phyloP scores from a whole-genome alignment of 2,113 vertebrate species.

The Geothlypis trichas region DNA sequence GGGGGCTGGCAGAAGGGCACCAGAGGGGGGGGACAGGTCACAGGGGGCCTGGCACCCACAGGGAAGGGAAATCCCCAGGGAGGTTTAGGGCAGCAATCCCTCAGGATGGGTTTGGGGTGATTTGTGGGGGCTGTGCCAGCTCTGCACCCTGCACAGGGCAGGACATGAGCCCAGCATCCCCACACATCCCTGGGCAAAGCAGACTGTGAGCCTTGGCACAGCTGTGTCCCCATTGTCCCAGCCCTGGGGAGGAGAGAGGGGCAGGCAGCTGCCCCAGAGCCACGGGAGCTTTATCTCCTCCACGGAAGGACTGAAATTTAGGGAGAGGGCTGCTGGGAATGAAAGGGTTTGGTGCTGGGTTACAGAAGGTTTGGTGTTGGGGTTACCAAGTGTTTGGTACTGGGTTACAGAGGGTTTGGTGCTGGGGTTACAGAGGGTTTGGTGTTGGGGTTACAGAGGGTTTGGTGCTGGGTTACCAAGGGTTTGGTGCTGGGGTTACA shows the following conservation, averaged over 20 bases:
- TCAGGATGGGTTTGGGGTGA: rapidly evolving
- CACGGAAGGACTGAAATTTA: not conserved
- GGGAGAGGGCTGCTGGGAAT: not conserved
- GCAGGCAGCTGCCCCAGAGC: not conserved
- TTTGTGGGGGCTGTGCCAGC: not conserved
- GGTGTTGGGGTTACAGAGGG: too few species aligned
- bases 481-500: too few species aligned
- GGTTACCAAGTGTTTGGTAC: too few species aligned
- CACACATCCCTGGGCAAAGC: not conserved
- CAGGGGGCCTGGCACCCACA: not conserved
- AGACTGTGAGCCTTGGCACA: rapidly evolving
- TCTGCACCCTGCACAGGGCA: not conserved
- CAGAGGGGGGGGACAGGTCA: too few species aligned
- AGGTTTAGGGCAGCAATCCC: not conserved
- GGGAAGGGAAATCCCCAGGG: not conserved
- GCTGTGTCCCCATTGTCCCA: not conserved
- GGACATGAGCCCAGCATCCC: not conserved
- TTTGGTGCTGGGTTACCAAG: too few species aligned
- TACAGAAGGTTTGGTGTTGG: not conserved
- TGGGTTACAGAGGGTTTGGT: too few species aligned
- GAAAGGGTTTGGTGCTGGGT: not conserved
- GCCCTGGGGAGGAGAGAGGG: not conserved
- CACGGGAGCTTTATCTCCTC: not conserved
- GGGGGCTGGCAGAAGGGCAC: not conserved
- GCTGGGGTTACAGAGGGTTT: too few species aligned